Percentiles rank a stretch among this genome's conserved stretches.
phyloP scores from a whole-genome alignment of 2,888 invertebrate species.

The Drosophila anomalata region DNA sequence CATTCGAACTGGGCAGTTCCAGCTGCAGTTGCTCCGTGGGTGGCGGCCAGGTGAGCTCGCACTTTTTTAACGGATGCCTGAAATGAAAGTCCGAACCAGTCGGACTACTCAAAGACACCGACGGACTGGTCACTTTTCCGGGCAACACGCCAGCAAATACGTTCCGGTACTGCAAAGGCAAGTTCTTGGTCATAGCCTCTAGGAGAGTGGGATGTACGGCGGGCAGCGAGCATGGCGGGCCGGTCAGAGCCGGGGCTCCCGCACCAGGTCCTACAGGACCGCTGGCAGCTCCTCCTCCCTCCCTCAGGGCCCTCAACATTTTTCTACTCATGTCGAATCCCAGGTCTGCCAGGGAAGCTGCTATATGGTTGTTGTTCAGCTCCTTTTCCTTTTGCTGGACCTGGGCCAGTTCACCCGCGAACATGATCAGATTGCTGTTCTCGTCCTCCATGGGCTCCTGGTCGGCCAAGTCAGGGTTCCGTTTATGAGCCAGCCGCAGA shows the following conservation, averaged over 20 bases:
- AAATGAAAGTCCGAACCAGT: constrained; percentile 86
- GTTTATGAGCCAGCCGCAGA: constrained; percentile 93
- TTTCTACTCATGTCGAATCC: constrained; percentile 75
- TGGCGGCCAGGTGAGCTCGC: constrained; percentile 50
- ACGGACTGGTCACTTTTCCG: constrained; percentile 21
- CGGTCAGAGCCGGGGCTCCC: constrained; percentile 48
- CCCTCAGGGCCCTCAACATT: constrained; percentile 67
- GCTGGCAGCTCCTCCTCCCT: constrained; percentile 43
- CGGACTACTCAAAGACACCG: constrained; percentile 71
- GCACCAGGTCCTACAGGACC: constrained; percentile 56
- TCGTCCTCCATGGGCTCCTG: constrained; percentile 88
- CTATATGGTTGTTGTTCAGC: constrained; percentile 73
- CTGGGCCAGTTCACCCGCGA: constrained; percentile 55
- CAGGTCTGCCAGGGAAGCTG: constrained; percentile 69
- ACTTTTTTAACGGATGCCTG: constrained; percentile 83
- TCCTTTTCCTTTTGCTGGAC: constrained; percentile 70
- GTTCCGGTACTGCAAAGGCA: constrained; percentile 86
- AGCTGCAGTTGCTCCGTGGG: constrained; percentile 49
- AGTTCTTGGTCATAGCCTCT: constrained; percentile 88
- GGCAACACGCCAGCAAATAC: constrained; percentile 82
- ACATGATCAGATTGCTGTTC: constrained; percentile 91
- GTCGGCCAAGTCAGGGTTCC: constrained; percentile 77
- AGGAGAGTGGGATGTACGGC: constrained; percentile 89
- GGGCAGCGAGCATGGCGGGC: constrained; percentile 74
- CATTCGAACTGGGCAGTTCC: constrained; percentile 46